Conservation (phyloP, 2,797 vertebrate genomes). For the Delichon dasypus region DNA sequence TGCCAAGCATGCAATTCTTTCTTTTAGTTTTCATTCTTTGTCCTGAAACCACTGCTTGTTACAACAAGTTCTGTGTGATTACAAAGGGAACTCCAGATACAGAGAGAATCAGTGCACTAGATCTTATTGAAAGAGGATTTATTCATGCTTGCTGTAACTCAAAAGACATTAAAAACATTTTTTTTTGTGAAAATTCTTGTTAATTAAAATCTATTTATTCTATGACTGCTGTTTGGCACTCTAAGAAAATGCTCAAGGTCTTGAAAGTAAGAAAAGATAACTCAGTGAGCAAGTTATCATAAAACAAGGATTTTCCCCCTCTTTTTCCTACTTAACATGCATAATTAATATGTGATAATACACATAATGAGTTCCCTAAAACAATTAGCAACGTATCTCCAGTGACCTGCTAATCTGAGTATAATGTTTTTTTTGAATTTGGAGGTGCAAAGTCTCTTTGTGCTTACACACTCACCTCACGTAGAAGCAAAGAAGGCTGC, state of each 20-base stretch:
- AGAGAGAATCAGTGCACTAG: neutral
- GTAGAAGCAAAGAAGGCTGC: slow-evolving; percentile 61
- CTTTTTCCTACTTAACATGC: slow-evolving; percentile 14
- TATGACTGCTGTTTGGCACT: neutral
- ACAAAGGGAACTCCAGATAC: neutral
- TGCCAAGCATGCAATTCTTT: neutral
- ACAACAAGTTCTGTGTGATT: neutral
- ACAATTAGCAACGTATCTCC: slow-evolving; percentile 39
- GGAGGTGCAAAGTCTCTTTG: neutral
- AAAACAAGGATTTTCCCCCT: neutral
- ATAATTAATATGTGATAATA: slow-evolving; percentile 55
- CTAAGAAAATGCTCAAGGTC: slow-evolving; percentile 30
- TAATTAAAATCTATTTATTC: slow-evolving; percentile 55
- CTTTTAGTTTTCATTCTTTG: slow-evolving; percentile 8
- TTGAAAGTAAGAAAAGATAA: slow-evolving; percentile 50
- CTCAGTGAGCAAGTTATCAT: slow-evolving; percentile 28
- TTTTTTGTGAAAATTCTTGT: neutral
- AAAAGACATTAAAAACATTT: neutral
- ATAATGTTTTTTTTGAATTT: slow-evolving; percentile 13
- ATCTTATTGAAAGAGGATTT: neutral
- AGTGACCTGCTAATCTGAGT: slow-evolving; percentile 51
- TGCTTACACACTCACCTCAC: slow-evolving; percentile 54
- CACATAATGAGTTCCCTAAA: slow-evolving; percentile 56
- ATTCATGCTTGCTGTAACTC: neutral
- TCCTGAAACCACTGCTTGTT: neutral